Evolutionary conservation across 2,888 invertebrate species (phyloP), one percentile per base, ranked within the genome.

Genomic region (Hypena proboscidalis): DNA sequence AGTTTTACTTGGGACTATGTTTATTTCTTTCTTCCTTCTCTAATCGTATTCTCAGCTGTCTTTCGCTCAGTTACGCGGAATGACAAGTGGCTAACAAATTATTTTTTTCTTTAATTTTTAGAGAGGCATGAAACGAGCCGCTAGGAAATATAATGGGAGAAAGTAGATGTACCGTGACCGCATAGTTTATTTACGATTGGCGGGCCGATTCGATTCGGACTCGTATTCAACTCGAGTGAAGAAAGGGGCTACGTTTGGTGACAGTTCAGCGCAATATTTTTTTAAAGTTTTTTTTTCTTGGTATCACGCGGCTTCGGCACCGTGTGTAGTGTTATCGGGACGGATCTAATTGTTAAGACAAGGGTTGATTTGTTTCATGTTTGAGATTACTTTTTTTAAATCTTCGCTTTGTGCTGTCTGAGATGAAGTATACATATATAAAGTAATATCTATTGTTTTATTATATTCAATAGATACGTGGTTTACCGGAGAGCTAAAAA

Each of bases 111-210:
- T 26, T 23, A 19, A 9, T 26, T 15, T 26, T 10, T 17, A 15
- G 21, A 26, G 10, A 10, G 17, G 40, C 52, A 40, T 38, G 47
- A 50, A 51, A 57, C 34, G 17, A 9, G 17, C 14, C 21, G 15
- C 14, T 8, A 9, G 2, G 25, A 17, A 35, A 42, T n/a, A 46
- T 48, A 47, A 22, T 9, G 1, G 20, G 53, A 32, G 62, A 58
- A 45, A 52, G 62, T 33, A 11, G 47, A 47, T 11, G 25, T 11
- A 22, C 25, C 62, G 44, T 42, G 48, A 58, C 48, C 27, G 20
- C 45, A 46, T 11, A 31, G 53, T 58, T 58, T 52, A 61, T 58
- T 58, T 61, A 37, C 14, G 21, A 58, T 57, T 49, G 27, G 37
- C 39, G 45, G 47, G 44, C 33, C 13, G 34, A 59, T 59, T 62